Evolutionary conservation across 2,113 vertebrate genomes (phyloP), one percentile per base, ranked within the genome.

Genomic region (Petaurus breviceps): DNA sequence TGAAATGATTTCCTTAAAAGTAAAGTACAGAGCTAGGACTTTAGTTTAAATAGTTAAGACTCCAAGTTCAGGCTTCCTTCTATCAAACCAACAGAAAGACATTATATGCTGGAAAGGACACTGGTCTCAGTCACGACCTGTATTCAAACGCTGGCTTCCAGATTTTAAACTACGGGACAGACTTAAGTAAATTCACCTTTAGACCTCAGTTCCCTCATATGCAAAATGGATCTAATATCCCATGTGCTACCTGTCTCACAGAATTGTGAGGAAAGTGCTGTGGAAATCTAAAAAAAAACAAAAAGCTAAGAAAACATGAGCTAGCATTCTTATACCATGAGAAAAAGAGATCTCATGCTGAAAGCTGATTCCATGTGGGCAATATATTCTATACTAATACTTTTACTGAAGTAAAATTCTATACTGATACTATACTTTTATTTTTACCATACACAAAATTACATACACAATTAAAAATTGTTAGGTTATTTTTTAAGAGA

Each of bases 391-490:
- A 14, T n/a, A 3, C 23, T n/a, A 43, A 23, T n/a, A 54, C 84
- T 54, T 54, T 54, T 54, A 54, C 53, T 54, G 53, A 54, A 54
- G 47, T 49, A 49, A 49, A 49, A 49, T 49, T 51, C 51, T 51
- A 51, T 51, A 51, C 51, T 51, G 51, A 51, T 51, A 1, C 12
- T 51, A 12, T 51, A 51, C 51, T 51, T 49, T 49, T 49, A 49
- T 4, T 49, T 49, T 95, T 97, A 94, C 92, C 89, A 24, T 31
- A 90, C 93, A 97, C 93, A 89, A 92, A 94, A 97, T 97, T 96
- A 96, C 91, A 95, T 37, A 49, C 57, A 90, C 93, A 93, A 98
- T 96, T 95, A 98, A 97, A 94, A 97, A 97, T 98, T 94, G 89
- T 94, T 26, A 91, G 90, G 68, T 91, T 55, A 55, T 55, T 55